Base-by-base conservation (phyloP, 2,797 vertebrate species). In the Sebastes wilsoni region DNA sequence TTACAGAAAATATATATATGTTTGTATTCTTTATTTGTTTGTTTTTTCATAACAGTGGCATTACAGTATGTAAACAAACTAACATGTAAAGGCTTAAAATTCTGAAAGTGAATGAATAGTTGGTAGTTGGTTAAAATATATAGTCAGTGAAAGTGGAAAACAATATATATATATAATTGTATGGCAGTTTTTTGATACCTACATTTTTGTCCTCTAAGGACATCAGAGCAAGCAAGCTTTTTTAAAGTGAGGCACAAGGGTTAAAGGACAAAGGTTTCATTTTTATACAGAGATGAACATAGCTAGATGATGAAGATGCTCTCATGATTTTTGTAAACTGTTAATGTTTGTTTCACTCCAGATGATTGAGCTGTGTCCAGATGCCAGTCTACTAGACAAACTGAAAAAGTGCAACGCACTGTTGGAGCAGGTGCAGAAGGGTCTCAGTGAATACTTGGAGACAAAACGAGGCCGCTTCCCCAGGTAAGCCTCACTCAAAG, bases 361-460 rank as follows among this genome's bases (percentile, higher is more conserved):
- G 97, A 96, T 99, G 18, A 98, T 98, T 90, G 95, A 94, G 23
- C 86, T 98, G 67, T 99, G 98, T 60, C 92, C 97, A 11, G 95
- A 98, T 85, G 85, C 89, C 59, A 87, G 49, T 34, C 94, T 99
- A 12, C 88, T 97, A 34, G 89, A 94, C 42, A 96, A 90, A 81
- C 94, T 99, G 75, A 94, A 75, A 84, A 92, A 96, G 58, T 97
- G 96, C 87, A 98, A 97, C 75, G 79, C 88, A 66, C 90, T 96
- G 27, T 92, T 99, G 13, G 97, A 99, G 88, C 87, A 96, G 64
- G 97, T 97, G 42, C 97, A 98, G 89, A 98, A 98, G 90, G 96
- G 97, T 32, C 96, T 99, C 79, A 97, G 95, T 85, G 96, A 97
- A 70, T 98, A 98, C 89, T 89, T 98, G 93, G 97, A 98, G 95